Conservation (phyloP, 2,113 vertebrate genomes). For the Plectropomus leopardus region DNA sequence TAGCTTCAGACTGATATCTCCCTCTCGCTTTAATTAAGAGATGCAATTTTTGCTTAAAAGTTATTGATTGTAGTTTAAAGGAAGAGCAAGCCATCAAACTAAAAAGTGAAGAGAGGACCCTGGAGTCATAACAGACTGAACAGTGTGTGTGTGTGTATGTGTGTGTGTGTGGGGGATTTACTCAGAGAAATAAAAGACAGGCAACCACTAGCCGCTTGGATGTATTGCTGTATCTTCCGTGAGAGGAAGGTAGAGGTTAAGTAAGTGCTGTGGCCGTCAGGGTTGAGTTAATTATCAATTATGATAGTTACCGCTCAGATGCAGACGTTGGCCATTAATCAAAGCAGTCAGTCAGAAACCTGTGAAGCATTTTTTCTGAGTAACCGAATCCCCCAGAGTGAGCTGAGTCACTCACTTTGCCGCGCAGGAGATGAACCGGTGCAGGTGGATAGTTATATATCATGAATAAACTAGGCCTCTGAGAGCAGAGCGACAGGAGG, state of each 20-base stretch:
- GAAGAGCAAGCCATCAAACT: slow-evolving; percentile 76
- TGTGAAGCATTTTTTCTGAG: slow-evolving; percentile 86
- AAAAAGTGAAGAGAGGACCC: slow-evolving; percentile 71
- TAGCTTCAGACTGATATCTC: slow-evolving; percentile 84
- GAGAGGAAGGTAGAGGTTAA: slow-evolving; percentile 46
- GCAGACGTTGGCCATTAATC: slow-evolving; percentile 91
- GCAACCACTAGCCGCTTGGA: slow-evolving; percentile 8
- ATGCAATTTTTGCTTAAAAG: slow-evolving; percentile 83
- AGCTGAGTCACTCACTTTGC: slow-evolving; percentile 88
- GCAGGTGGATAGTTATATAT: slow-evolving; percentile 82
- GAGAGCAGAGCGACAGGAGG: slow-evolving; percentile 61
- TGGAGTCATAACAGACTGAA: slow-evolving; percentile 61
- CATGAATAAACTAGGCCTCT: slow-evolving; percentile 86
- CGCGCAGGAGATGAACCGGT: slow-evolving; percentile 82
- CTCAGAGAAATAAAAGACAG: slow-evolving; percentile 39
- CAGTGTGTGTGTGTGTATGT: too few species aligned
- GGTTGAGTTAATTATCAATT: slow-evolving; percentile 56
- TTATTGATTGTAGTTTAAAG: slow-evolving; percentile 84
- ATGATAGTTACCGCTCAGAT: slow-evolving; percentile 56
- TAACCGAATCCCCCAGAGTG: slow-evolving; percentile 87
- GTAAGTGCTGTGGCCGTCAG: slow-evolving; percentile 37
- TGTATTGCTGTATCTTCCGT: slow-evolving; percentile 11
- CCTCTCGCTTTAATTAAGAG: slow-evolving; percentile 85
- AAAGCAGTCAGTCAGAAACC: slow-evolving; percentile 84
- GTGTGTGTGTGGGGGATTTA: slow-evolving; percentile 24